These are phyloP conservation scores for Palythoa grandis DNA, from an alignment of 92 coral and sea anemone genomes.

Conservation along the genomic window DNA sequence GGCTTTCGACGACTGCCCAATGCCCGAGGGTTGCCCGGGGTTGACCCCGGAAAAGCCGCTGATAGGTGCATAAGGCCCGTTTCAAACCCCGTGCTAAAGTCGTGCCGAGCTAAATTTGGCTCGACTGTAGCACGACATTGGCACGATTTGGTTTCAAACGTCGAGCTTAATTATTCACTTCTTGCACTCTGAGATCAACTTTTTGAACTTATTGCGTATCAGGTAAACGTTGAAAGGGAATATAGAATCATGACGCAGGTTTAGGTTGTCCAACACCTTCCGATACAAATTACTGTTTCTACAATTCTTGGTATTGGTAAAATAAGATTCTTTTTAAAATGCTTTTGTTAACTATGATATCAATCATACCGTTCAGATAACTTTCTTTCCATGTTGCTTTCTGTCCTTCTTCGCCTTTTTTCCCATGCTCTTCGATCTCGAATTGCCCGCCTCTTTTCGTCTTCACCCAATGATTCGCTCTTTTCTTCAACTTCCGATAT, in stretches of 20 bases:
- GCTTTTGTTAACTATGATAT: slow-evolving; percentile 19
- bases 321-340: slow-evolving; percentile 26
- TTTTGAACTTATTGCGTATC: slow-evolving; percentile 12
- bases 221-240: slow-evolving; percentile 58
- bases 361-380: slow-evolving; percentile 32
- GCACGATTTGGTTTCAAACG: too few species aligned
- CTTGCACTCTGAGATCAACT: slow-evolving; percentile 47
- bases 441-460: slow-evolving; percentile 22
- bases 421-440: slow-evolving; percentile 34
- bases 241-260: slow-evolving; percentile 47
- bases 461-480: slow-evolving; percentile 43
- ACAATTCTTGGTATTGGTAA: slow-evolving; percentile 32
- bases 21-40: too few species aligned
- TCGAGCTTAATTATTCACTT: too few species aligned
- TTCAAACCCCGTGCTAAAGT: too few species aligned
- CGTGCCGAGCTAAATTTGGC: too few species aligned
- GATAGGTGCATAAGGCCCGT: too few species aligned
- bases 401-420: slow-evolving; percentile 31
- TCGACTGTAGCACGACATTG: too few species aligned
- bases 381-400: slow-evolving; percentile 35
- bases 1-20: too few species aligned
- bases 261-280: slow-evolving; percentile 49
- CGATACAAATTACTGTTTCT: slow-evolving; percentile 48
- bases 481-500: slow-evolving; percentile 40
- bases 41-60: too few species aligned